phyloP scores from a whole-genome alignment of 2,888 invertebrate genomes.

The Tolmerus cingulatus region DNA sequence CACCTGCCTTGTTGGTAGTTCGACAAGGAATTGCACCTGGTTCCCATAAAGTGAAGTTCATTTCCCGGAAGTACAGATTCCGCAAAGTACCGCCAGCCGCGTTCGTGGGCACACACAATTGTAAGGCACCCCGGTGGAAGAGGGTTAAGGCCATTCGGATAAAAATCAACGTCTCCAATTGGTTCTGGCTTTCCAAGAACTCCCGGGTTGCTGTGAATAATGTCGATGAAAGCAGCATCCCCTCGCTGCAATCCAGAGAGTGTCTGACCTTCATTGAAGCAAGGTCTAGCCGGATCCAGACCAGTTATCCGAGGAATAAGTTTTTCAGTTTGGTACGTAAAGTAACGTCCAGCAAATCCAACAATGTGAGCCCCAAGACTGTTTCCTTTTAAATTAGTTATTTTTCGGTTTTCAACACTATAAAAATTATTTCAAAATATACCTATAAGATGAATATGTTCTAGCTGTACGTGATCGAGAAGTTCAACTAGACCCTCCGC shows the following conservation, averaged over 20 bases:
- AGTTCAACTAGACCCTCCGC: conserved; percentile 57
- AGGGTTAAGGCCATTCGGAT: conserved; percentile 57
- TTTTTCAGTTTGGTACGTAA: conserved; percentile 54
- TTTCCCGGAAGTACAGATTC: conserved; percentile 57
- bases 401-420: not conserved
- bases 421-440: not conserved
- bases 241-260: conserved; percentile 56
- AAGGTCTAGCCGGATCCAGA: conserved; percentile 61
- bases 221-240: conserved; percentile 59
- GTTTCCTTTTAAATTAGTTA: conserved; percentile 54
- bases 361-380: conserved; percentile 61
- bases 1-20: conserved; percentile 55
- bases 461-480: conserved; percentile 53
- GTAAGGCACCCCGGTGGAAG: conserved; percentile 57
- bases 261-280: conserved; percentile 56
- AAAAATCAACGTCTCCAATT: conserved; percentile 59
- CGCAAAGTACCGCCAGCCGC: conserved; percentile 57
- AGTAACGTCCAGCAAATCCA: conserved; percentile 58
- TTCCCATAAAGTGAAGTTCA: conserved; percentile 55
- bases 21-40: conserved; percentile 54
- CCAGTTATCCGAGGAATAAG: conserved; percentile 58
- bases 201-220: conserved; percentile 59
- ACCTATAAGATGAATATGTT: conserved; percentile 60
- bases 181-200: conserved; percentile 57
- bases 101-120: conserved; percentile 56